Conservation (phyloP, 2,797 vertebrate species). For the Crocidura indochinensis region DNA sequence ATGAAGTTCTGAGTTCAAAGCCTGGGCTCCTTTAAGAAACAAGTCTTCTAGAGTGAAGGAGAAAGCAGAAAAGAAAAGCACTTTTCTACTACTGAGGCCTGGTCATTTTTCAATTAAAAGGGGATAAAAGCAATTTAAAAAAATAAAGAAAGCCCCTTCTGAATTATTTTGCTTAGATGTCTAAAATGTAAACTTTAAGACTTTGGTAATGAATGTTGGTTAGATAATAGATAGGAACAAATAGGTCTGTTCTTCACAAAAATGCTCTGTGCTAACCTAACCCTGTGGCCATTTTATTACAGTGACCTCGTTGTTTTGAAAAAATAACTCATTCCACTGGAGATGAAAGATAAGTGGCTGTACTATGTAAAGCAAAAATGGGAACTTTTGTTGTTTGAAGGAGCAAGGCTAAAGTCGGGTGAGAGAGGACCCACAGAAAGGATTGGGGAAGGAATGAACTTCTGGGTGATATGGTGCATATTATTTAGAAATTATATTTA, state of each 20-base stretch:
- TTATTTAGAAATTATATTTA: not conserved
- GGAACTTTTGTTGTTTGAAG: constrained; percentile 40
- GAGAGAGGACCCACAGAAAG: not conserved
- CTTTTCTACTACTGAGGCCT: not conserved
- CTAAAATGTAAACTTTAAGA: constrained; percentile 68
- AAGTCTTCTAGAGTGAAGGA: not conserved
- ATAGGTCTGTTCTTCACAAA: constrained; percentile 76
- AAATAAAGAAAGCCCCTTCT: constrained; percentile 67
- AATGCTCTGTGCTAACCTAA: constrained; percentile 64
- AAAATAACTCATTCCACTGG: constrained; percentile 75
- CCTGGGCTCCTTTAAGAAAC: not conserved
- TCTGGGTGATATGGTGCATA: not conserved
- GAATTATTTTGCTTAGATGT: constrained; percentile 73
- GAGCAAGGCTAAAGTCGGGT: not conserved
- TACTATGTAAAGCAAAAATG: constrained; percentile 38
- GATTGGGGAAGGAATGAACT: constrained; percentile 48
- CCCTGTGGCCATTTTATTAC: constrained; percentile 64
- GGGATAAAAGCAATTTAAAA: constrained; percentile 39
- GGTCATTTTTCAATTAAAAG: constrained; percentile 56
- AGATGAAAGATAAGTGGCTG: constrained; percentile 77
- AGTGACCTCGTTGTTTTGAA: constrained; percentile 76
- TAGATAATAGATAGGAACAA: constrained; percentile 70
- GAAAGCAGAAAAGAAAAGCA: not conserved
- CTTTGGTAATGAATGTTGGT: constrained; percentile 67
- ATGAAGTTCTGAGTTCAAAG: constrained; percentile 32